Evolutionary conservation across 2,113 vertebrate genomes (phyloP).

Genomic region (Empidonax alnorum): DNA sequence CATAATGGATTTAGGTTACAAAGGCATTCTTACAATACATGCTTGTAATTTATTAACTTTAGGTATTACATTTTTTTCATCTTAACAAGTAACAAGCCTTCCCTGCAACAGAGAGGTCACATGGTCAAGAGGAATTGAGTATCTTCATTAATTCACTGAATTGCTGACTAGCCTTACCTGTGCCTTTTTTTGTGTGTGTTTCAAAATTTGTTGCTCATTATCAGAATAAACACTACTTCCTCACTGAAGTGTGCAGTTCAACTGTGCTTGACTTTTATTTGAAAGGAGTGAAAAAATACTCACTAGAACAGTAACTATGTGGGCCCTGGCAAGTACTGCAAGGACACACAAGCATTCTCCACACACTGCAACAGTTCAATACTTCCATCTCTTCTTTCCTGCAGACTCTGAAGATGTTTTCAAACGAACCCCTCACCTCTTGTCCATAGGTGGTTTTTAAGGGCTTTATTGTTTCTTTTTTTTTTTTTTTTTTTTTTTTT

Average conservation of each 20-base stretch:
- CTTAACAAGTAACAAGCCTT: neutral
- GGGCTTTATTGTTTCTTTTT: neutral
- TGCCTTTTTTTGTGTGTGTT: neutral
- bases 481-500: neutral
- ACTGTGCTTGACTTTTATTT: neutral
- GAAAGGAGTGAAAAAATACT: neutral
- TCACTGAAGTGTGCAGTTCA: neutral
- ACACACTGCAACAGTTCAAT: neutral
- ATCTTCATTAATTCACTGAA: neutral
- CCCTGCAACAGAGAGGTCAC: neutral
- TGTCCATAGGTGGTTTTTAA: accelerated
- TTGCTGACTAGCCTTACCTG: neutral
- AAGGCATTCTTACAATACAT: neutral
- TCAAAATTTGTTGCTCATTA: neutral
- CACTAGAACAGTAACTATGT: neutral
- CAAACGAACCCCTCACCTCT: neutral
- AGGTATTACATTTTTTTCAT: neutral
- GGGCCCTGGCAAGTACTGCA: neutral
- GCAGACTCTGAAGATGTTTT: neutral
- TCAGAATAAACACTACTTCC: neutral
- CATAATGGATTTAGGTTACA: neutral
- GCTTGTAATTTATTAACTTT: neutral
- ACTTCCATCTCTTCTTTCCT: neutral
- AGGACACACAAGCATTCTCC: neutral
- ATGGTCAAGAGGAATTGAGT: accelerated